Percentiles rank a stretch among this genome's conserved stretches.
Conservation (phyloP, 2,888 invertebrate genomes). For the Ectemnius lituratus region DNA sequence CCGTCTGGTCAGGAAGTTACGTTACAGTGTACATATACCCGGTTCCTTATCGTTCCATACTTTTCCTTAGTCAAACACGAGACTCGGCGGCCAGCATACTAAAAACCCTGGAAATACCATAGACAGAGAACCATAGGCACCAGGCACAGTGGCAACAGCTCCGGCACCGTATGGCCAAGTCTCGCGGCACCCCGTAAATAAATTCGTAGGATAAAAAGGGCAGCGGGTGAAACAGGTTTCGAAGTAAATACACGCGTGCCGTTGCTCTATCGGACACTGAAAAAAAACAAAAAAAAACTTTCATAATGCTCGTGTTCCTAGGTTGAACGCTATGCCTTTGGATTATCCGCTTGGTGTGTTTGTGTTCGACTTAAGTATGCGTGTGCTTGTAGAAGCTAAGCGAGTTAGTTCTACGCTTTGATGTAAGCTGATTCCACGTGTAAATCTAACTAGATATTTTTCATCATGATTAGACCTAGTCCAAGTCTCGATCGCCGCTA, state of each 20-base stretch:
- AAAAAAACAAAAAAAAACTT: slow-evolving; percentile 1
- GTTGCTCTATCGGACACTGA: background rate
- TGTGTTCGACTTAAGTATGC: background rate
- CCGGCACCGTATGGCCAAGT: background rate
- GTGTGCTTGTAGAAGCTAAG: no score
- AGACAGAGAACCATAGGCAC: no score
- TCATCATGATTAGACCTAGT: no score
- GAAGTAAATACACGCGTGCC: slow-evolving; percentile 7
- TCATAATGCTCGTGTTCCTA: slow-evolving; percentile 3
- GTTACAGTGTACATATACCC: no score
- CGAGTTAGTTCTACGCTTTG: background rate
- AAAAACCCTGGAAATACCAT: no score
- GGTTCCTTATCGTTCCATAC: no score
- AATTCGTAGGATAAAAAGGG: background rate
- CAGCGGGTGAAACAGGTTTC: slow-evolving; percentile 3
- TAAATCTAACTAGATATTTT: no score
- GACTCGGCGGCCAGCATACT: no score
- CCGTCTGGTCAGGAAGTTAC: no score
- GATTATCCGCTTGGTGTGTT: slow-evolving; percentile 35
- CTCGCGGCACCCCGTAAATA: slow-evolving; percentile 1
- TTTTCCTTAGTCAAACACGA: no score
- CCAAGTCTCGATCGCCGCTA: no score
- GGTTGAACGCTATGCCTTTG: slow-evolving; percentile 13
- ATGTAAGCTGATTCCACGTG: background rate
- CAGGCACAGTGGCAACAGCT: background rate